Evolutionary conservation across 2,797 vertebrate species (phyloP), one percentile per base, ranked within the genome.

Genomic region (Chaenodraco wilsoni): DNA sequence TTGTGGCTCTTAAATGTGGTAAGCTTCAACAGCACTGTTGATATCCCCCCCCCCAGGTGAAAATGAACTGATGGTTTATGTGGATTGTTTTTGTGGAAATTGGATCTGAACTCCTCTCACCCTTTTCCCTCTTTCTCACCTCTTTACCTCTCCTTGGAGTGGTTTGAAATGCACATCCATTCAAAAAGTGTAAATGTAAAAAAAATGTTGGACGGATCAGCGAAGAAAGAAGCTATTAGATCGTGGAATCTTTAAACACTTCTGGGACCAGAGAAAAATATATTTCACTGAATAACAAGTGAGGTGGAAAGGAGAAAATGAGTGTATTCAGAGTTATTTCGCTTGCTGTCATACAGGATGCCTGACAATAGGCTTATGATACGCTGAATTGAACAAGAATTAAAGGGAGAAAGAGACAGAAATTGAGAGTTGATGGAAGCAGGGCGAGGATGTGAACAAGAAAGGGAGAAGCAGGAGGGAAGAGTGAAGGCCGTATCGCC

Each of bases 401-500:
- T 57, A 66, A 67, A 76, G 37, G 13, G 46, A 62, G 15, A 54
- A 48, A 51, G 50, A 51, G 59, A 37, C 31, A 55, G 65, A 78
- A 69, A 70, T 9, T 12, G 16, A 75, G 50, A 66, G 65, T 9
- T 2, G 23, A 21, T 46, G 69, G 44, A 72, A 67, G 40, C 8
- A 31, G 45, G 64, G 68, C 61, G 19, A 63, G 70, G 62, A 79
- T 70, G 68, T 67, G 67, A 85, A 83, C 66, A 83, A 75, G 57
- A 64, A 64, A 70, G 14, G 37, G 52, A 78, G 41, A 74, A 37
- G 66, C 51, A 60, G 65, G 57, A 65, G 21, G 23, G 48, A 62
- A 44, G 43, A 61, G 56, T 48, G 84, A 72, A 78, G 68, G 81
- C 73, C 12, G n/a, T 60, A 79, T 72, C 8, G 84, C 85, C 81